A percentile compares a stretch with the other conserved stretches of the same genome.
These are phyloP conservation scores for Callyntrura guangdongensis DNA, from an alignment of 2,888 invertebrate species.

Conservation along the genomic window DNA sequence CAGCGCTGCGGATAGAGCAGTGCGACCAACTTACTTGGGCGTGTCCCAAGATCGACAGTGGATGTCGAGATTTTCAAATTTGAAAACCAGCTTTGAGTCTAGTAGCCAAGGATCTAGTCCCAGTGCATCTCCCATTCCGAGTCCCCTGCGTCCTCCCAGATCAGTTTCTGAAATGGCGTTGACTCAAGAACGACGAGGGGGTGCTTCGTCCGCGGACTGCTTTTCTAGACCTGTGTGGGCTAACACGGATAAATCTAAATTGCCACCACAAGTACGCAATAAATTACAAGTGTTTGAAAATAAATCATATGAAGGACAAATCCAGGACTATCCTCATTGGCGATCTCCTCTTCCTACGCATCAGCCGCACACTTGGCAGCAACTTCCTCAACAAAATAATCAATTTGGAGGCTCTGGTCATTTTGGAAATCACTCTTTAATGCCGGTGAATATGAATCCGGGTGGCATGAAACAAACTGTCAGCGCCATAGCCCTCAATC, in stretches of 20 bases:
- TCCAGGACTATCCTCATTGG: constrained; percentile 62
- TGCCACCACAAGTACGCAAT: constrained; percentile 83
- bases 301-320: constrained; percentile 59
- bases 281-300: constrained; percentile 84
- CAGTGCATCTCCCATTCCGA: constrained; percentile 81
- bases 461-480: constrained; percentile 69
- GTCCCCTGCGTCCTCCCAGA: constrained; percentile 77
- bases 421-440: constrained; percentile 62
- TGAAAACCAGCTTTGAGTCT: constrained; percentile 92
- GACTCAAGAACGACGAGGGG: constrained; percentile 62
- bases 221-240: constrained; percentile 81
- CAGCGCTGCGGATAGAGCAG: constrained; percentile 80
- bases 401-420: constrained; percentile 15
- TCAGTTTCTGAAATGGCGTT: constrained; percentile 81
- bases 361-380: constrained; percentile 76
- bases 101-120: constrained; percentile 84
- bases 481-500: constrained; percentile 67
- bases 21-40: constrained; percentile 85
- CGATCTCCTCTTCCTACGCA: constrained; percentile 67
- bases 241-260: constrained; percentile 76
- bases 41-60: constrained; percentile 89
- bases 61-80: constrained; percentile 93
- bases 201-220: constrained; percentile 45
- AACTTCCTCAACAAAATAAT: constrained; percentile 53
- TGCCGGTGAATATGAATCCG: constrained; percentile 24